Percentiles rank a stretch among this genome's conserved stretches.
Conservation (phyloP, 2,888 invertebrate species). For the Apeira syringaria region DNA sequence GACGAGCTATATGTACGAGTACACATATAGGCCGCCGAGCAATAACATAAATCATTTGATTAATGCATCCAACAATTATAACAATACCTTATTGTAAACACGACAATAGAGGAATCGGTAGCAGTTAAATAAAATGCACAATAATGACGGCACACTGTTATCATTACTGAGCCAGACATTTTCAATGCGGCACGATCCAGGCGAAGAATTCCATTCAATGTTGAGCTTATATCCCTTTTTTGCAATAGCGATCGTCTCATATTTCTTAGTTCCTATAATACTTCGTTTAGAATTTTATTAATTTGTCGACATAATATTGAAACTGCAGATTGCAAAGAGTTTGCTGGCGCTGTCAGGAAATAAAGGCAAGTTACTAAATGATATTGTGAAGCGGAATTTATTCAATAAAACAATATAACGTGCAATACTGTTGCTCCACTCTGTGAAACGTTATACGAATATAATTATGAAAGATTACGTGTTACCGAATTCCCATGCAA, state of each 20-base stretch:
- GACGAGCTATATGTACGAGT: no score
- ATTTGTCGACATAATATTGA: no score
- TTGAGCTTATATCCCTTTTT: not conserved
- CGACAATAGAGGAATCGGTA: constrained; percentile 5
- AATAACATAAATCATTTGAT: not conserved
- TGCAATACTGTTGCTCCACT: constrained; percentile 2
- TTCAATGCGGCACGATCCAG: constrained; percentile 1
- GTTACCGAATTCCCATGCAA: no score
- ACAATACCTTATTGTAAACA: constrained; percentile 10
- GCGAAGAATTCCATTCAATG: not conserved
- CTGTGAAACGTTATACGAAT: no score
- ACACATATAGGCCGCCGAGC: not conserved
- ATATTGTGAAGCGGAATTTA: constrained; percentile 5
- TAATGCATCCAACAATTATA: no score
- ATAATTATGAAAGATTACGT: no score
- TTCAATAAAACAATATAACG: constrained; percentile 8
- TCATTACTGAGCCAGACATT: not conserved
- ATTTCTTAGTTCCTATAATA: not conserved
- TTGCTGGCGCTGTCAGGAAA: not conserved
- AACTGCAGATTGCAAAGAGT: not conserved
- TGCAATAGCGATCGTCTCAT: not conserved
- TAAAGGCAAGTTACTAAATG: constrained; percentile 1
- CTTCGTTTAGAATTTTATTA: not conserved
- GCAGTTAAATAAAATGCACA: constrained; percentile 1
- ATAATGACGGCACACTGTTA: not conserved